Conservation (phyloP, 2,113 vertebrate genomes). For the Pangasianodon hypophthalmus region DNA sequence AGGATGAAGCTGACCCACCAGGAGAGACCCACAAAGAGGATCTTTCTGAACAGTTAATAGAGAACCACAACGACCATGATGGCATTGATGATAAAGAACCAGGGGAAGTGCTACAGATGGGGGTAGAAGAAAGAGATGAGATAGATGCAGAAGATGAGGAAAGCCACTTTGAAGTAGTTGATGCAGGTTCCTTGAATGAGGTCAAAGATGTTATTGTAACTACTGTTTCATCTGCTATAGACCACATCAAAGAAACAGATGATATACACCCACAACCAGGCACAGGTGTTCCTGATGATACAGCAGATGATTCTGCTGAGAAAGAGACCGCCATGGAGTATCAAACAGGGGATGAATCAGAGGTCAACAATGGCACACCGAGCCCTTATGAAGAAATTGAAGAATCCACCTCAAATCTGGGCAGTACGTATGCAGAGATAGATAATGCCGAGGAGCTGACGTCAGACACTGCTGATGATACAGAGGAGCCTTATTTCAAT, state of each 20-base stretch:
- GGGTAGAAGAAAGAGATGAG: constrained; percentile 44
- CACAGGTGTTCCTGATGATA: constrained; percentile 40
- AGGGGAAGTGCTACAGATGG: constrained; percentile 12
- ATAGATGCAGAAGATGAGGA: constrained; percentile 29
- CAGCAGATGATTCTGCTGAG: constrained; percentile 36
- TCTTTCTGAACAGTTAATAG: constrained; percentile 57
- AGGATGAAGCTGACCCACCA: constrained; percentile 59
- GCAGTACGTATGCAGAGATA: constrained; percentile 37
- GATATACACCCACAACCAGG: constrained; percentile 54
- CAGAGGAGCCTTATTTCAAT: constrained; percentile 51
- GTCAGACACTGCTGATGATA: constrained; percentile 51
- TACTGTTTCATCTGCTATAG: constrained; percentile 58
- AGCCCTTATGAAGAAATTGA: constrained; percentile 53
- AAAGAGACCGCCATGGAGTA: constrained; percentile 49
- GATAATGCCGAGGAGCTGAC: constrained; percentile 32
- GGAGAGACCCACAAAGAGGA: constrained; percentile 56
- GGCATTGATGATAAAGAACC: constrained; percentile 19
- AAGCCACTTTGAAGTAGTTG: constrained; percentile 59
- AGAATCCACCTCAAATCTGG: constrained; percentile 27
- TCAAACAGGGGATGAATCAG: constrained; percentile 53
- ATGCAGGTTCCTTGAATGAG: constrained; percentile 64
- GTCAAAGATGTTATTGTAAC: constrained; percentile 59
- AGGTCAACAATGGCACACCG: constrained; percentile 40
- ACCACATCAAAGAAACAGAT: constrained; percentile 62
- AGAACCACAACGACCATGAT: constrained; percentile 43